Evolutionary conservation across 2,888 invertebrate genomes (phyloP).

Genomic region (Caradrina clavipalpis): DNA sequence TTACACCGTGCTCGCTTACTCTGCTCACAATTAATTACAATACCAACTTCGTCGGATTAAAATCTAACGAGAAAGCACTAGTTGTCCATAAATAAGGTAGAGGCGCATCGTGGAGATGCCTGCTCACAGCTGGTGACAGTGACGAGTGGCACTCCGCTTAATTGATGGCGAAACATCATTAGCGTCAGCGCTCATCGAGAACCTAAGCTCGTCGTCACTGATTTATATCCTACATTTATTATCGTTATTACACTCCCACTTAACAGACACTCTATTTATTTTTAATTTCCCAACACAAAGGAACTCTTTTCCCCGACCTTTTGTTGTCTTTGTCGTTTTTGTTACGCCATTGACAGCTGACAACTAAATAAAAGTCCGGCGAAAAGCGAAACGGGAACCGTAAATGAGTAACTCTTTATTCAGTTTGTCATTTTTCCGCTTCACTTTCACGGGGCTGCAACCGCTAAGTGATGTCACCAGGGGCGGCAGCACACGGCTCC

Average conservation of each 20-base stretch:
- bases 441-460: conserved; percentile 29
- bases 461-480: conserved; percentile 25
- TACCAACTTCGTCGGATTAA: conserved; percentile 32
- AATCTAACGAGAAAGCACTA: conserved; percentile 44
- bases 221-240: conserved; percentile 55
- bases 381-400: conserved; percentile 24
- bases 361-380: conserved; percentile 41
- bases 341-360: conserved; percentile 41
- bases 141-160: conserved; percentile 55
- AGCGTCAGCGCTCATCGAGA: conserved; percentile 50
- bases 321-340: conserved; percentile 36
- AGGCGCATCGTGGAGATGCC: conserved; percentile 27
- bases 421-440: conserved; percentile 54
- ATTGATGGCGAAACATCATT: conserved; percentile 66
- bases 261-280: conserved; percentile 40
- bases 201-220: conserved; percentile 41
- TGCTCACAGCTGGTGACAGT: conserved; percentile 48
- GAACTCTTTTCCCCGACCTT: conserved; percentile 27
- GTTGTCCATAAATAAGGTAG: conserved; percentile 33
- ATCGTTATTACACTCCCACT: conserved; percentile 29
- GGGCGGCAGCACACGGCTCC: conserved; percentile 8
- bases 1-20: conserved; percentile 16
- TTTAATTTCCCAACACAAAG: conserved; percentile 50
- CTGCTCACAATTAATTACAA: conserved; percentile 57
- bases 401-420: conserved; percentile 52